These are phyloP conservation scores for Amiota communis DNA, from an alignment of 2,888 invertebrate genomes.

Conservation along the genomic window DNA sequence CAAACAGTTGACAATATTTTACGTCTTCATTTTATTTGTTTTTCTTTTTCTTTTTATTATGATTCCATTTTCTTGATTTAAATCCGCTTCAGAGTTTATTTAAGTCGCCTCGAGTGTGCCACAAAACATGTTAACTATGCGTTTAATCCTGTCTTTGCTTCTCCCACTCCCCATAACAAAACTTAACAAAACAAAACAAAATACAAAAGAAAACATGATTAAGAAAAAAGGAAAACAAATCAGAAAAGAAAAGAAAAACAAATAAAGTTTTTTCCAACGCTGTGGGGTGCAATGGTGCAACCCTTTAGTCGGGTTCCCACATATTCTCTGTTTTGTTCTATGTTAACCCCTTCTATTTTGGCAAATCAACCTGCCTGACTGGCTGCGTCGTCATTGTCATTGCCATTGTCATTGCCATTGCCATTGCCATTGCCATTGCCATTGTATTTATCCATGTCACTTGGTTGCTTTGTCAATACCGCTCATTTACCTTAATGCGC, in stretches of 20 bases:
- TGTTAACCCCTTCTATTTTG: constrained; percentile 8
- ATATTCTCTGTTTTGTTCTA: too few relatives aligned
- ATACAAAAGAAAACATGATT: background rate
- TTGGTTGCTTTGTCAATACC: constrained; percentile 21
- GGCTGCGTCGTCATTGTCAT: too few relatives aligned
- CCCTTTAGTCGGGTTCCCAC: background rate
- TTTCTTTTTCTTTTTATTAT: too few relatives aligned
- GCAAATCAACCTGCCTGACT: background rate
- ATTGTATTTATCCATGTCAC: background rate
- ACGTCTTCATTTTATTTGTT: constrained; percentile 14
- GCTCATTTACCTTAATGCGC: constrained; percentile 23
- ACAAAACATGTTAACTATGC: constrained; percentile 49
- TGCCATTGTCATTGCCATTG: too few relatives aligned
- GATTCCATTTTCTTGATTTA: too few relatives aligned
- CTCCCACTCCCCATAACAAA: too few relatives aligned
- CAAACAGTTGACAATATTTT: constrained; percentile 26
- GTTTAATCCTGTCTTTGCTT: constrained; percentile 18
- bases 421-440: background rate
- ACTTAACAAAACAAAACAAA: too few relatives aligned
- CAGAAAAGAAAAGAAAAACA: constrained; percentile 3
- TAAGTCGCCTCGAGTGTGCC: constrained; percentile 51
- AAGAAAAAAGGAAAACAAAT: background rate
- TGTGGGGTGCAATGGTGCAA: constrained; percentile 1
- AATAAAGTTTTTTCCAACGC: background rate
- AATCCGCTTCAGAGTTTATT: constrained; percentile 42